Percentiles rank a stretch among this genome's conserved stretches.
These are phyloP conservation scores for Phocoena sinus DNA, from an alignment of 2,113 vertebrate species.

Conservation along the genomic window DNA sequence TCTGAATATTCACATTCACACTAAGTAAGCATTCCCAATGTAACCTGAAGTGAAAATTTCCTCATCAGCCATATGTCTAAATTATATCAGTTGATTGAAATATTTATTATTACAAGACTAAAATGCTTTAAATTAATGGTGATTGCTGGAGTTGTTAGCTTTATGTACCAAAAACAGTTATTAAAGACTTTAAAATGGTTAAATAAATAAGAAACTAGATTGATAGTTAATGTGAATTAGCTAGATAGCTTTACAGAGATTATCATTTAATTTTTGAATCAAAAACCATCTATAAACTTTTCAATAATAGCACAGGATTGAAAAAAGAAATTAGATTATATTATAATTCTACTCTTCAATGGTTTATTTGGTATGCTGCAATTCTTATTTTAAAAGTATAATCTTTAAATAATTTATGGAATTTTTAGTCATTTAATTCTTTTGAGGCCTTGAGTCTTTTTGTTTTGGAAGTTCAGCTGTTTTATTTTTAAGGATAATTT, in stretches of 20 bases:
- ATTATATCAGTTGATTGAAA: neutral
- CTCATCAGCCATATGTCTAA: neutral
- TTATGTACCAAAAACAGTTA: neutral
- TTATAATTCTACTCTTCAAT: neutral
- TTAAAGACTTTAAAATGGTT: neutral
- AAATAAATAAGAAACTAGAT: neutral
- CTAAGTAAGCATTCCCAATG: neutral
- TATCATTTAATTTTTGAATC: neutral
- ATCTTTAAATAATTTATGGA: neutral
- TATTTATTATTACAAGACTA: neutral
- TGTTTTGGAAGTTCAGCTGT: no score
- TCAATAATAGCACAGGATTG: neutral
- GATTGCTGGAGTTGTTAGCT: neutral
- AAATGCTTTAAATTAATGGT: neutral
- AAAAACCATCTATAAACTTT: neutral
- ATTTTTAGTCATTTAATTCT: conserved; percentile 6
- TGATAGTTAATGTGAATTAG: neutral
- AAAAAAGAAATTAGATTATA: neutral
- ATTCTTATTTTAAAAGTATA: neutral
- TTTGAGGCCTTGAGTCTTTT: neutral
- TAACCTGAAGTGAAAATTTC: neutral
- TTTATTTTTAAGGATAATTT: no score
- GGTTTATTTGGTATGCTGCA: neutral
- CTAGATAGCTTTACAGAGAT: neutral
- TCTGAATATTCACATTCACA: neutral